Evolutionary conservation across 1,140 invertebrate genomes (phyloP).

Genomic region (Yoshiicerus persimilis): DNA sequence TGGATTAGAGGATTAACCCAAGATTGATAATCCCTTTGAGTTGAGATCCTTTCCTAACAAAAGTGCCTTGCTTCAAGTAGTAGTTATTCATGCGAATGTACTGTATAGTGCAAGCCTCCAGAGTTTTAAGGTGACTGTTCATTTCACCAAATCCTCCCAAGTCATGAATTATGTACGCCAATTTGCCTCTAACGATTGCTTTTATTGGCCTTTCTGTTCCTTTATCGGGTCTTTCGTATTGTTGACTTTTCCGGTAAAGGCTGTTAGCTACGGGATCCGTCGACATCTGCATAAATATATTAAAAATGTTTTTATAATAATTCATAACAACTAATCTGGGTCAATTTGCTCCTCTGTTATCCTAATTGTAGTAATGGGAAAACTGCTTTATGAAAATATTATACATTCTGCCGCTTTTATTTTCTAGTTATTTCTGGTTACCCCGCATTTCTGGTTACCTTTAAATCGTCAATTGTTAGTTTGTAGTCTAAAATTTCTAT

Average conservation of each 20-base stretch:
- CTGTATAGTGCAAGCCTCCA: background rate
- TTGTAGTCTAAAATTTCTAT: background rate
- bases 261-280: background rate
- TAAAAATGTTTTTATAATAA: too few species aligned
- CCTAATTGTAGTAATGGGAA: too few species aligned
- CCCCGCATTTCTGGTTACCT: background rate
- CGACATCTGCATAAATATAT: background rate
- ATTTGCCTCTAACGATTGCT: background rate
- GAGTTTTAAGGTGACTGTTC: background rate
- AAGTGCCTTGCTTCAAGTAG: background rate
- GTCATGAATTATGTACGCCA: background rate
- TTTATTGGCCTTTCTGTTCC: background rate
- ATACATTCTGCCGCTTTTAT: too few species aligned
- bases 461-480: background rate
- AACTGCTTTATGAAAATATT: too few species aligned
- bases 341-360: too few species aligned
- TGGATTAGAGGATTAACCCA: background rate
- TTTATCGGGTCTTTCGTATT: background rate
- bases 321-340: too few species aligned
- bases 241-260: background rate
- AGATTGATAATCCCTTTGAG: background rate
- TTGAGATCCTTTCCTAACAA: background rate
- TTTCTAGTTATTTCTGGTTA: background rate
- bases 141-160: background rate
- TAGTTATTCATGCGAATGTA: background rate